Base-by-base conservation (phyloP, 1,140 invertebrate genomes). In the Drosophila orosa region DNA sequence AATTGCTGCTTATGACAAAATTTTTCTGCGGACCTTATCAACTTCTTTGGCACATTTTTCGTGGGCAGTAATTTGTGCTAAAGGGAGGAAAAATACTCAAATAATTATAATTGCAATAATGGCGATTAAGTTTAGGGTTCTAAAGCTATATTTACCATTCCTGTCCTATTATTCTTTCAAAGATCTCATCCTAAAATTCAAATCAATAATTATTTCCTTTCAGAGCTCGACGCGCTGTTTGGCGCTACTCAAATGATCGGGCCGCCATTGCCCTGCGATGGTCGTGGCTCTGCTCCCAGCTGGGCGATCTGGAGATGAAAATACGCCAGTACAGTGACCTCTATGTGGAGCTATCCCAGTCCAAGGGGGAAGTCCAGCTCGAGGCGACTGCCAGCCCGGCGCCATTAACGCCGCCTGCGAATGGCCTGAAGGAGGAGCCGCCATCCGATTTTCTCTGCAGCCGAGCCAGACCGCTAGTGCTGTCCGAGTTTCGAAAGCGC, bases 271-370 rank as follows among this genome's bases (percentile, higher is more conserved):
- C 96, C 5, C 94, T 96, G 5, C 94, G 97, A 47, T 98, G 97
- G 97, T 96, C 96, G 10, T 99, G 97, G 97, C 92, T 99, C 13
- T 96, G 97, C 77, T 95, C 97, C 8, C 97, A 98, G 92, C 95
- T 99, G 17, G 95, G 96, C 35, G 98, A 98, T 92, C 92, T 99
- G 76, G 97, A 98, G 90, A 98, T 97, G 91, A 95, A 95, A 84
- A 98, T 98, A 71, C 95, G 97, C 3, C 97, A 98, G 86, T 96
- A 98, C 90, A 96, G 94, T 81, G 97, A 98, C 62, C 93, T 98
- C 45, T 95, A 96, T 85, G 93, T 94, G 61, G 94, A 95, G 82
- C 93, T 96, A 47, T 92, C 93, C 39, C 78, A 92, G n/a, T 89
- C 91, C 13, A 95, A 95, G 77, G 94, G 95, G 12, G 62, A 92